Evolutionary conservation across 1,140 invertebrate genomes (phyloP).

Genomic region (Procambarus clarkii): DNA sequence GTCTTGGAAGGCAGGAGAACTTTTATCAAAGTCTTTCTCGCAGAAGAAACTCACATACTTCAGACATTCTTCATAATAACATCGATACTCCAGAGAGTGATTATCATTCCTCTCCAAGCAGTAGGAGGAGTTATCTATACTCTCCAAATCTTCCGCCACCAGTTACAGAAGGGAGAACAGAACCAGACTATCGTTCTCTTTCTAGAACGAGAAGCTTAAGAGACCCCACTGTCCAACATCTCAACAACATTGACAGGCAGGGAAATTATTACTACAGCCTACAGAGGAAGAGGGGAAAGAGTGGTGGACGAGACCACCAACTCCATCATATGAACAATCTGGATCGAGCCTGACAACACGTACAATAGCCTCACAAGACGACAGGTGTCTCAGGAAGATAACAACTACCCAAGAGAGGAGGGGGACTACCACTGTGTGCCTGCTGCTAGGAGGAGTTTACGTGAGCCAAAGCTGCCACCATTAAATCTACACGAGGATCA

Average conservation of each 20-base stretch:
- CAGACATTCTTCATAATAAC: slow-evolving; percentile 39
- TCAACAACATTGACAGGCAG: slow-evolving; percentile 37
- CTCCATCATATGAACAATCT: slow-evolving; percentile 50
- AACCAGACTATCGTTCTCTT: slow-evolving; percentile 39
- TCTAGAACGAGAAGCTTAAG: slow-evolving; percentile 13
- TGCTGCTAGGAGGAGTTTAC: not conserved
- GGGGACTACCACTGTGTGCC: not conserved
- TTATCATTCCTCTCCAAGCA: slow-evolving; percentile 4
- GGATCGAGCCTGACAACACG: slow-evolving; percentile 24
- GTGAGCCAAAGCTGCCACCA: not conserved
- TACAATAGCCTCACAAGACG: slow-evolving; percentile 24
- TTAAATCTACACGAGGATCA: slow-evolving; percentile 43
- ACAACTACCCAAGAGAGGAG: slow-evolving; percentile 10
- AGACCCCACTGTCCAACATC: slow-evolving; percentile 14
- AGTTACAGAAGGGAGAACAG: not conserved
- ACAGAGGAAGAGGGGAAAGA: not conserved
- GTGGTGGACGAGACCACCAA: not conserved
- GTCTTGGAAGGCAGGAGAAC: slow-evolving; percentile 32
- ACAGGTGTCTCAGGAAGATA: slow-evolving; percentile 46
- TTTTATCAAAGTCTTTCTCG: slow-evolving; percentile 47
- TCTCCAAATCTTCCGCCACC: slow-evolving; percentile 1
- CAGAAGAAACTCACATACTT: slow-evolving; percentile 16
- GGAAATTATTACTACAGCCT: not conserved
- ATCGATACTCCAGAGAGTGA: slow-evolving; percentile 37
- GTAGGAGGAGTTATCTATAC: not conserved